These are phyloP conservation scores for Brachystomella parvula DNA, from an alignment of 1,140 invertebrate species.

Conservation along the genomic window DNA sequence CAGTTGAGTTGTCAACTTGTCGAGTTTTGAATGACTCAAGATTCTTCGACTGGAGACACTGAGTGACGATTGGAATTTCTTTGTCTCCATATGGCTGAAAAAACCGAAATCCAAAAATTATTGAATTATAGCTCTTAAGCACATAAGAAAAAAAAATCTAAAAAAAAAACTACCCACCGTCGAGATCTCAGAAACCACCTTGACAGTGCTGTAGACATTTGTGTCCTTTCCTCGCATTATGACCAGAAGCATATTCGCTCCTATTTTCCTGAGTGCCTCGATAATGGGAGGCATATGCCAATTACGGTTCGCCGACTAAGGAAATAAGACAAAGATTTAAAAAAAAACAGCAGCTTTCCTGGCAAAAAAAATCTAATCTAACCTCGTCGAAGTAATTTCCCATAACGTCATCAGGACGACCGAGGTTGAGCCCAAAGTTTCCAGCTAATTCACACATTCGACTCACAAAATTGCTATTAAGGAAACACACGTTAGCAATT, in stretches of 20 bases:
- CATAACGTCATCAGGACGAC: not conserved
- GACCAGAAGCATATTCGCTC: no score
- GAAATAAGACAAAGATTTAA: not conserved
- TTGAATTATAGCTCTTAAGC: conserved; percentile 52
- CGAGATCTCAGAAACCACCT: not conserved
- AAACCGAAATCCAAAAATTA: no score
- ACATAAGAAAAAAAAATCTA: not conserved
- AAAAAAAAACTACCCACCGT: not conserved
- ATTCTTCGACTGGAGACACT: conserved; percentile 64
- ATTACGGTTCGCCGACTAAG: not conserved
- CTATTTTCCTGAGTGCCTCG: no score
- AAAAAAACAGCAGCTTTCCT: not conserved
- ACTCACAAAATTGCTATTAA: conserved; percentile 1
- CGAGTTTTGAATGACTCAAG: conserved; percentile 41
- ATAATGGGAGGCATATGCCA: no score
- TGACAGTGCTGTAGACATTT: not conserved
- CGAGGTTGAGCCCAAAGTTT: not conserved
- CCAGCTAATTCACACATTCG: not conserved
- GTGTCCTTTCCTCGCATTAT: conserved; percentile 13
- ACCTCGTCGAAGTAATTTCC: not conserved
- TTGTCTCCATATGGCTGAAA: no score
- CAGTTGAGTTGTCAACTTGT: conserved; percentile 42
- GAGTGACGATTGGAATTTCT: no score
- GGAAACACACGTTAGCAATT: not conserved
- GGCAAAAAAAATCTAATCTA: not conserved